Percentiles rank a stretch among this genome's conserved stretches.
Conservation (phyloP, 1,140 invertebrate genomes). For the Papilio polytes region DNA sequence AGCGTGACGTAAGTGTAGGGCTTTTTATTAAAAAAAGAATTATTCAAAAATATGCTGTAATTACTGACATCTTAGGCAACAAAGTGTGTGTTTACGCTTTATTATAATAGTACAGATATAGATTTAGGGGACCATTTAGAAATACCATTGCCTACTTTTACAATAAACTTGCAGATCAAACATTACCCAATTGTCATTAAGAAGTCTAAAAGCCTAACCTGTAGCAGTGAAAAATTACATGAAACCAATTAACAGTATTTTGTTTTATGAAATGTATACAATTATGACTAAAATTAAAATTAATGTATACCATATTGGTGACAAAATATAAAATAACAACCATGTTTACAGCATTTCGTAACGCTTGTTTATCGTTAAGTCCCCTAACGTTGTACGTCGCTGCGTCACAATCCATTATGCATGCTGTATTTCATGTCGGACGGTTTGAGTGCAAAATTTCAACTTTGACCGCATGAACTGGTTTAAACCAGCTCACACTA, state of each 20-base stretch:
- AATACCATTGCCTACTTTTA: background rate
- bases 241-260: background rate
- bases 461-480: constrained; percentile 44
- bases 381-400: background rate
- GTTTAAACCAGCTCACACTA: constrained; percentile 30
- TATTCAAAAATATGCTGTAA: too few species aligned
- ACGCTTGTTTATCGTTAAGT: constrained; percentile 11
- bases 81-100: too few species aligned
- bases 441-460: constrained; percentile 33
- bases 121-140: too few species aligned
- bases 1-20: too few species aligned
- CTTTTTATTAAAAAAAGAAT: too few species aligned
- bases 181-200: background rate
- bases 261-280: background rate
- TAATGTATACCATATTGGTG: background rate
- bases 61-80: too few species aligned
- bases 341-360: background rate
- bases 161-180: background rate
- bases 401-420: constrained; percentile 21
- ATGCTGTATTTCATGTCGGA: constrained; percentile 28
- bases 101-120: too few species aligned
- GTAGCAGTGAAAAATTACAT: background rate
- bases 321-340: background rate
- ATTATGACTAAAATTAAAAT: background rate
- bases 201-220: background rate